Percentiles rank a stretch among this genome's conserved stretches.
These are phyloP conservation scores for Branchipolynoe longqiensis DNA, from an alignment of 2,888 invertebrate species.

Conservation along the genomic window DNA sequence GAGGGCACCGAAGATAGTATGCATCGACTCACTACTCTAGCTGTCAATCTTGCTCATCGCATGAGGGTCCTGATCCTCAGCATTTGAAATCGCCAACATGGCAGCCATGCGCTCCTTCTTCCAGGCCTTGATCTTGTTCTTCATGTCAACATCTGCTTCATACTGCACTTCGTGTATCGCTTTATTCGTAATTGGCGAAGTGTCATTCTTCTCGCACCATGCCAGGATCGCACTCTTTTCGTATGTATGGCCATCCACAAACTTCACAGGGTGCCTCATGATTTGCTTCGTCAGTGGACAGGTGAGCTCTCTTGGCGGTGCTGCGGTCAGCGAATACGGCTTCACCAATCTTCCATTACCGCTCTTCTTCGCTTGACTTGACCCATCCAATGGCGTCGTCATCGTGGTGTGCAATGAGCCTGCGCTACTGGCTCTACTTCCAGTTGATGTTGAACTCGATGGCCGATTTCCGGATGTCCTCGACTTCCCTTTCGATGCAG, in stretches of 20 bases:
- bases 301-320: constrained; percentile 13
- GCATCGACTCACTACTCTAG: too few relatives aligned
- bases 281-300: constrained; percentile 21
- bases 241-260: constrained; percentile 24
- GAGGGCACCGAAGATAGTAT: too few relatives aligned
- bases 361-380: neutral
- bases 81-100: too few relatives aligned
- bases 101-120: constrained; percentile 7
- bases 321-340: neutral
- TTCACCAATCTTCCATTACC: neutral
- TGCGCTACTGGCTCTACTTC: neutral
- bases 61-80: too few relatives aligned
- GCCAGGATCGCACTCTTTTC: neutral
- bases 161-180: neutral
- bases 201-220: neutral
- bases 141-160: neutral
- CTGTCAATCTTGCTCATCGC: too few relatives aligned
- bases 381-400: neutral
- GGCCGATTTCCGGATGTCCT: constrained; percentile 7
- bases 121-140: constrained; percentile 10
- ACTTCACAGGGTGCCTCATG: constrained; percentile 15
- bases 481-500: neutral
- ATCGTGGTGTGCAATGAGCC: neutral
- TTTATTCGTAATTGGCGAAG: neutral
- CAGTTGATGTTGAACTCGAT: neutral